Evolutionary conservation across 2,888 invertebrate genomes (phyloP), one percentile per base, ranked within the genome.

Genomic region (Trilocha varians): DNA sequence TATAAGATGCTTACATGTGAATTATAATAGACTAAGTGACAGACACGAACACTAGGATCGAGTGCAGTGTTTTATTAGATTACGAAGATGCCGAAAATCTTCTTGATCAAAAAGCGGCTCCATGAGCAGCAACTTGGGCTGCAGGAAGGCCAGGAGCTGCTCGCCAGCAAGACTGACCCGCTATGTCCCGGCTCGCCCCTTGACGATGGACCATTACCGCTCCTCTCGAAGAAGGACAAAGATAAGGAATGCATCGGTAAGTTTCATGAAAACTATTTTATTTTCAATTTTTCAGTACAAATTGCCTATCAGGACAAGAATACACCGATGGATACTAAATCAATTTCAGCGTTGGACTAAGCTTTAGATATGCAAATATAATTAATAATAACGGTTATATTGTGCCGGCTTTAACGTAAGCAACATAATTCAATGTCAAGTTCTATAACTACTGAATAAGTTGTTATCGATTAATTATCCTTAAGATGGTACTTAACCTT

Each of bases 51-150:
- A 65, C 47, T 69, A 66, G 78, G 74, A 79, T 78, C 67, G 58
- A 78, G 84, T 85, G 84, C 65, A 78, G 83, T 85, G 84, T 65
- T 62, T n/a, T 46, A 52, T 48, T 65, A 70, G 65, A 60, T 55
- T 65, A 52, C 52, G 63, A 85, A 85, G 68, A 96, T 96, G 96
- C 96, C 96, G 89, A 96, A 96, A 89, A 96, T 96, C 83, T 96
- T 95, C 86, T 85, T 95, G 64, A 94, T 96, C 66, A 96, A 95
- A 87, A 93, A 95, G 79, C 91, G 95, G 74, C 89, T 96, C 88
- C 94, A 94, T 63, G 94, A 95, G 91, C 95, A 96, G 89, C 96
- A 96, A 84, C 89, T 93, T 68, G 89, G 92, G 64, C 84, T 96
- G 72, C 87, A 92, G 78, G 95, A 95, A 78, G 90, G 92, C 52